Evolutionary conservation across 2,888 invertebrate genomes (phyloP).

Genomic region (Macrosoma leucophasiata): DNA sequence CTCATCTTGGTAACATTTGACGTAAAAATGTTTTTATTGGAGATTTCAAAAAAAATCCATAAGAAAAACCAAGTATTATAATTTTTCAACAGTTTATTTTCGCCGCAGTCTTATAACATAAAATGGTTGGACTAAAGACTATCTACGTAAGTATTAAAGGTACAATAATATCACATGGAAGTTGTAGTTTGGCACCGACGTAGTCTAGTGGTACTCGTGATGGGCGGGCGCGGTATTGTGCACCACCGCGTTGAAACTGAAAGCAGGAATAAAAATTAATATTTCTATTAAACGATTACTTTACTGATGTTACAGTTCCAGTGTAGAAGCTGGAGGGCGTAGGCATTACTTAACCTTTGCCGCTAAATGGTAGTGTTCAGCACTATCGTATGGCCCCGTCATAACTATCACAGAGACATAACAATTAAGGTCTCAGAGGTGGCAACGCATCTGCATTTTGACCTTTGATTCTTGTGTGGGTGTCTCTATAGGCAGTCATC

Average conservation of each 20-base stretch:
- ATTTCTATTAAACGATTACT: too few species aligned
- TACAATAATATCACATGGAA: slow-evolving; percentile 69
- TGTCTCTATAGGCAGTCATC: too few species aligned
- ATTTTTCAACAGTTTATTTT: slow-evolving; percentile 65
- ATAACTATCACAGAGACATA: too few species aligned
- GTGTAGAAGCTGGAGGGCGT: too few species aligned
- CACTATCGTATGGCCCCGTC: too few species aligned
- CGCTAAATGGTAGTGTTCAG: too few species aligned
- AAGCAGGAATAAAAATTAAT: slow-evolving; percentile 26
- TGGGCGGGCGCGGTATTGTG: slow-evolving; percentile 69
- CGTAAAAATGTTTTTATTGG: neutral
- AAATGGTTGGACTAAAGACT: slow-evolving; percentile 66
- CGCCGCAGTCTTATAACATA: slow-evolving; percentile 68
- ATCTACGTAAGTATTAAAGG: slow-evolving; percentile 62
- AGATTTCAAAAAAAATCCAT: neutral
- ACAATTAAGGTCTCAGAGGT: too few species aligned
- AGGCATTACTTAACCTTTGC: too few species aligned
- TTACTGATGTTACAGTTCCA: too few species aligned
- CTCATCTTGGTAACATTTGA: too few species aligned
- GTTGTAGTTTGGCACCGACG: slow-evolving; percentile 35
- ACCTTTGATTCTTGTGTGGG: too few species aligned
- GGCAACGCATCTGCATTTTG: too few species aligned
- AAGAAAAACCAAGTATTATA: slow-evolving; percentile 4
- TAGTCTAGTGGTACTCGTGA: slow-evolving; percentile 56
- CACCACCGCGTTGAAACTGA: slow-evolving; percentile 72